Percentiles rank a stretch among this genome's conserved stretches.
These are phyloP conservation scores for Parambassis ranga DNA, from an alignment of 2,797 vertebrate genomes.

Conservation along the genomic window DNA sequence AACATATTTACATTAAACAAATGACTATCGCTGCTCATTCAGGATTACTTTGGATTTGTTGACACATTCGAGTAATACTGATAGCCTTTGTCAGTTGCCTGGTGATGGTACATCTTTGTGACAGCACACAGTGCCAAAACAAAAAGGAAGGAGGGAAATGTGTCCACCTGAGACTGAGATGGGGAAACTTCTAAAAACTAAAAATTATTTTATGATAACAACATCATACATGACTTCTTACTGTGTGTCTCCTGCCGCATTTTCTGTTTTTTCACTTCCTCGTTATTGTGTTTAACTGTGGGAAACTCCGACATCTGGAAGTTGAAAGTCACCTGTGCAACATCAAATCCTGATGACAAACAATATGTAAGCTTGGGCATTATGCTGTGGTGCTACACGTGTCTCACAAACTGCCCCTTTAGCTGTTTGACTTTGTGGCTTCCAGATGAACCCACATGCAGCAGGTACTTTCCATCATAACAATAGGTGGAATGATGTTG, in stretches of 20 bases:
- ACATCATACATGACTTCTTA: not conserved
- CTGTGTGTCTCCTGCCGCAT: too few relatives aligned
- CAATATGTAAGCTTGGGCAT: not conserved
- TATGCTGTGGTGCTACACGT: too few relatives aligned
- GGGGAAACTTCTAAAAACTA: not conserved
- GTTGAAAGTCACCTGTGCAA: not conserved
- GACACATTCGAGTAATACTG: constrained; percentile 68
- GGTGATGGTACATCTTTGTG: constrained; percentile 27
- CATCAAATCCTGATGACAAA: too few relatives aligned
- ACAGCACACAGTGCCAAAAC: constrained; percentile 1
- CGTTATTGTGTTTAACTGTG: not conserved
- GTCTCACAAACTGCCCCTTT: too few relatives aligned
- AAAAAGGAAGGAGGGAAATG: constrained; percentile 7
- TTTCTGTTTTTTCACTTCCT: too few relatives aligned
- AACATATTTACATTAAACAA: constrained; percentile 70
- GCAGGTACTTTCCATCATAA: too few relatives aligned
- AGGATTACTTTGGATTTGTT: constrained; percentile 72
- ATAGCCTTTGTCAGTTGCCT: constrained; percentile 61
- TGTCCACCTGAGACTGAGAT: not conserved
- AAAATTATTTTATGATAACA: not conserved
- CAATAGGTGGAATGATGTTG: too few relatives aligned
- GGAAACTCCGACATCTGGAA: constrained; percentile 2
- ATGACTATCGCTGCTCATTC: constrained; percentile 55
- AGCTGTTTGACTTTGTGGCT: too few relatives aligned
- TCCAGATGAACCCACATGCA: too few relatives aligned